phyloP scores from a whole-genome alignment of 2,888 invertebrate genomes.

The Steinernema hermaphroditum region DNA sequence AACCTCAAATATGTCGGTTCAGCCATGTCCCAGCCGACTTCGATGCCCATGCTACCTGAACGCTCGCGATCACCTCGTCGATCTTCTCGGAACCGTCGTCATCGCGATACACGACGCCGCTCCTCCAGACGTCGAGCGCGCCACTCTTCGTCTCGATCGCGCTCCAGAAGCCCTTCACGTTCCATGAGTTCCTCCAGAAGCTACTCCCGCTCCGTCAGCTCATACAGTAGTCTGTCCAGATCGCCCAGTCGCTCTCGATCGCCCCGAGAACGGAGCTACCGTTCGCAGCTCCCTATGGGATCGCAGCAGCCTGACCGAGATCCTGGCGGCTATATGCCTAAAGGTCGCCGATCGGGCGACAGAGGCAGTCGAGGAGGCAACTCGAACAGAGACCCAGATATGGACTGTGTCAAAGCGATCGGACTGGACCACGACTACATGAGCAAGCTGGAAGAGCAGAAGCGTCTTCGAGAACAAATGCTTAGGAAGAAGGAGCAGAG shows the following conservation, averaged over 20 bases:
- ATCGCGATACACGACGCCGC: not conserved
- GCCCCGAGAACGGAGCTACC: not conserved
- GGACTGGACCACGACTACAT: slow-evolving; percentile 63
- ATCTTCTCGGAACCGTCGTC: not conserved
- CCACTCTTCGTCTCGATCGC: not conserved
- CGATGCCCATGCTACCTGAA: not conserved
- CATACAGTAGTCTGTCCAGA: not conserved
- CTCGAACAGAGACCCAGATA: slow-evolving; percentile 8
- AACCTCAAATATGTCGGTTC: not conserved
- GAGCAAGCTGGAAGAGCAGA: slow-evolving; percentile 61
- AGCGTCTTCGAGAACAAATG: slow-evolving; percentile 57
- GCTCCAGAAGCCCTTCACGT: not conserved
- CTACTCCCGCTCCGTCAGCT: slow-evolving; percentile 3
- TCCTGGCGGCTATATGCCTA: not conserved
- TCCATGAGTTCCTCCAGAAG: not conserved
- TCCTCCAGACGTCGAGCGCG: not conserved
- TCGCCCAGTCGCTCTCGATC: not conserved
- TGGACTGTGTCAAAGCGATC: slow-evolving; percentile 59
- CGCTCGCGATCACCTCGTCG: slow-evolving; percentile 1
- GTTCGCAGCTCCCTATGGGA: not conserved
- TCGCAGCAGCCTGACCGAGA: not conserved
- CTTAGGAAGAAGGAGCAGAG: slow-evolving; percentile 46
- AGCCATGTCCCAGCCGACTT: not conserved
- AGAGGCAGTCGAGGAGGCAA: not conserved
- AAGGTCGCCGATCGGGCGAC: not conserved